phyloP scores from a whole-genome alignment of 2,113 vertebrate genomes.

The Rhinoderma darwinii region DNA sequence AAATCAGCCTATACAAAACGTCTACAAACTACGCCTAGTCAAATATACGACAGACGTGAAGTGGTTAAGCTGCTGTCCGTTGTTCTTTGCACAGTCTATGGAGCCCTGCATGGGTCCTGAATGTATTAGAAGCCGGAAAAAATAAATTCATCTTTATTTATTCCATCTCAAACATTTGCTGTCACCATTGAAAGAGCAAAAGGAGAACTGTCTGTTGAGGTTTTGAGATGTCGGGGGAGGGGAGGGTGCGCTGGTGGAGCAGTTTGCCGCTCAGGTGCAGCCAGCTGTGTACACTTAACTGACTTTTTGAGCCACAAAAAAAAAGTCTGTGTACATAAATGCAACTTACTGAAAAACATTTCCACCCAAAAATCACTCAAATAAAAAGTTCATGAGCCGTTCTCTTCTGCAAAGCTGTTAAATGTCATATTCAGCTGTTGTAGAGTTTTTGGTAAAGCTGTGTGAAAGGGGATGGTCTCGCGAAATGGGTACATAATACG shows the following conservation, averaged over 20 bases:
- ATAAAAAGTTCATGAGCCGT: too few relatives aligned
- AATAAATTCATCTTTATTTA: not conserved
- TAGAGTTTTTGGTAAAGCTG: too few relatives aligned
- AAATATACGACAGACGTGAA: not conserved
- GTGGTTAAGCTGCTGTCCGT: not conserved
- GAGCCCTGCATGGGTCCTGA: not conserved
- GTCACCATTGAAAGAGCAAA: not conserved
- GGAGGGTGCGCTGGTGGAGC: not conserved
- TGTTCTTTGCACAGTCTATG: not conserved
- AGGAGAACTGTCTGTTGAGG: constrained; percentile 12
- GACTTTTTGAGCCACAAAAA: constrained; percentile 31
- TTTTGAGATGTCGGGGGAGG: not conserved
- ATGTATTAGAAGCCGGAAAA: not conserved
- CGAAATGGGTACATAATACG: too few relatives aligned
- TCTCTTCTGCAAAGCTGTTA: too few relatives aligned
- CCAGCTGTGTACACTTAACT: constrained; percentile 39
- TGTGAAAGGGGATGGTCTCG: too few relatives aligned
- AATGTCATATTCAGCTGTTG: too few relatives aligned
- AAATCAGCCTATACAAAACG: too few relatives aligned
- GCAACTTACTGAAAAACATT: not conserved
- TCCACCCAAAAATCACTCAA: too few relatives aligned
- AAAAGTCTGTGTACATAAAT: not conserved
- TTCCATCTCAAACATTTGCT: not conserved
- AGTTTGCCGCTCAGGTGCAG: constrained; percentile 22
- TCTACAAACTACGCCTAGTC: not conserved